A percentile compares a stretch with the other conserved stretches of the same genome.
These are phyloP conservation scores for Prunella strophiata DNA, from an alignment of 2,797 vertebrate species.

Conservation along the genomic window DNA sequence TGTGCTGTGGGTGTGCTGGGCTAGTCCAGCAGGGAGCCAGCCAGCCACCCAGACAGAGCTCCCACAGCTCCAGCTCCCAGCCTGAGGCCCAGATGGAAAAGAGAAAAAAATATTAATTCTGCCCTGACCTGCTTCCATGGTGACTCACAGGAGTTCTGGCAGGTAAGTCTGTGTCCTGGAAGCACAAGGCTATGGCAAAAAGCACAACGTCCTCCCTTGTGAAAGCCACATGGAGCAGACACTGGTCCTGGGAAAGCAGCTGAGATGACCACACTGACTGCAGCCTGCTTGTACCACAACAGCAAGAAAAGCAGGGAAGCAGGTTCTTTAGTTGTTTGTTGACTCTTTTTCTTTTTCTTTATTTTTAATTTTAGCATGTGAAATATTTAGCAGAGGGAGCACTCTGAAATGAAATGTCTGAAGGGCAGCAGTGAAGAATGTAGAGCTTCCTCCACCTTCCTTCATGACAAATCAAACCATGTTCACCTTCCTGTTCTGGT, in stretches of 20 bases:
- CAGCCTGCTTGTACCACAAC: neutral
- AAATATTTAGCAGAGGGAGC: neutral
- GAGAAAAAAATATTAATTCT: neutral
- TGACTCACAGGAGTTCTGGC: neutral
- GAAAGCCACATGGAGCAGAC: neutral
- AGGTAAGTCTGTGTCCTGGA: neutral
- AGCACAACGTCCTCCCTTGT: accelerated
- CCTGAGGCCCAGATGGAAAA: neutral
- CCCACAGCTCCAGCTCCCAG: neutral
- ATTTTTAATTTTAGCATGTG: neutral
- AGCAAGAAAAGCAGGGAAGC: neutral
- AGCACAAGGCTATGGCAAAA: neutral
- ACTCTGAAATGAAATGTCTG: neutral
- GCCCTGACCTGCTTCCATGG: accelerated
- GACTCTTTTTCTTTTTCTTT: neutral
- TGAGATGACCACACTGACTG: neutral
- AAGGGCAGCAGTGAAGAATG: neutral
- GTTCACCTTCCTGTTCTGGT: neutral
- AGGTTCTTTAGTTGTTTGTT: neutral
- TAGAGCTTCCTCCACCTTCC: neutral
- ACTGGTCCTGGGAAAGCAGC: neutral
- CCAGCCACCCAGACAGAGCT: accelerated
- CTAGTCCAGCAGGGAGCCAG: accelerated
- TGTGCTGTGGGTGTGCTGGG: neutral
- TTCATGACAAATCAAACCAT: neutral